These are phyloP conservation scores for Empis livida DNA, from an alignment of 2,888 invertebrate genomes.

Conservation along the genomic window DNA sequence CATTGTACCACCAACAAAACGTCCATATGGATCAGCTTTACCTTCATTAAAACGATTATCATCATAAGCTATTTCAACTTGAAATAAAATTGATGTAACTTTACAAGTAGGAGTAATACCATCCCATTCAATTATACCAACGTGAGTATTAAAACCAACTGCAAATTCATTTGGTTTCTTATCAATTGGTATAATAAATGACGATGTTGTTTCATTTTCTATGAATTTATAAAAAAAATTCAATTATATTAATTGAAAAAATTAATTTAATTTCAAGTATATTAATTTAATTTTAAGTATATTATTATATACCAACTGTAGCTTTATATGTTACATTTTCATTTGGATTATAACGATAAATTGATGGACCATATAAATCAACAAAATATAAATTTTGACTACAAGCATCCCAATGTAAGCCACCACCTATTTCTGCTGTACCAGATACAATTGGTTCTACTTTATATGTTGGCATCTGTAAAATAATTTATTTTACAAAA, in stretches of 20 bases:
- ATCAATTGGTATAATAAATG: constrained; percentile 52
- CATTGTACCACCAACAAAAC: constrained; percentile 56
- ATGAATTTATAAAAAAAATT: constrained; percentile 14
- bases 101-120: constrained; percentile 41
- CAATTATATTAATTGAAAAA: background rate
- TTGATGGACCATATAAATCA: constrained; percentile 39
- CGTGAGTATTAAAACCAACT: constrained; percentile 45
- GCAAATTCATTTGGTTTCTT: constrained; percentile 47
- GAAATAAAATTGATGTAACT: constrained; percentile 38
- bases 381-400: constrained; percentile 51
- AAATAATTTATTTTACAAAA: background rate
- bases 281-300: background rate
- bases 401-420: constrained; percentile 54
- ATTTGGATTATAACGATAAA: constrained; percentile 29
- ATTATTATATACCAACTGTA: constrained; percentile 28
- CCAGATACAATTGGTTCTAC: constrained; percentile 30
- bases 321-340: constrained; percentile 40
- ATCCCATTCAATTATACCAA: constrained; percentile 51
- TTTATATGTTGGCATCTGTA: constrained; percentile 27
- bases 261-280: background rate
- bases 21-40: constrained; percentile 60
- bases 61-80: constrained; percentile 40
- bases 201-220: constrained; percentile 35
- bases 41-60: constrained; percentile 63
- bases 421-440: constrained; percentile 46